Percentiles rank a stretch among this genome's conserved stretches.
Conservation (phyloP, 2,113 vertebrate genomes). For the Orthonyx spaldingii region DNA sequence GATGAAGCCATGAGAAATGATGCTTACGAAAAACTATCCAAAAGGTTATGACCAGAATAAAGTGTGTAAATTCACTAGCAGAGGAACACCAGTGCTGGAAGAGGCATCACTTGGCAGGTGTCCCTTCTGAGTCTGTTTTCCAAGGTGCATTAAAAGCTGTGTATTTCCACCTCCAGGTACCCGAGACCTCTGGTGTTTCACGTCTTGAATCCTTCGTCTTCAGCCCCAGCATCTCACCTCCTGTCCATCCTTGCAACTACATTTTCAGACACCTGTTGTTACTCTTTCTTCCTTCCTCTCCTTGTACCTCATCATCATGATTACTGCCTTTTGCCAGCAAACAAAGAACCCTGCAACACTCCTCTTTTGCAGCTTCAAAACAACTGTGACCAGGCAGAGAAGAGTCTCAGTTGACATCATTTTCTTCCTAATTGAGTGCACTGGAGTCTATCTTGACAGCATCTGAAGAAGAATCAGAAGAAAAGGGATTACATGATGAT, state of each 20-base stretch:
- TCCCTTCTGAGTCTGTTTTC: neutral
- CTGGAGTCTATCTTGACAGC: conserved; percentile 1
- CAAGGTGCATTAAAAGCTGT: neutral
- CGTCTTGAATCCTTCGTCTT: neutral
- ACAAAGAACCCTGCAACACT: neutral
- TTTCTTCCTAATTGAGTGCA: neutral
- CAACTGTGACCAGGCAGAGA: neutral
- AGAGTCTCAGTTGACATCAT: neutral
- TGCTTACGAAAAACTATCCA: neutral
- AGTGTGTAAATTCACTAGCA: neutral
- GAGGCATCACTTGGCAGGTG: neutral
- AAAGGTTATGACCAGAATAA: neutral
- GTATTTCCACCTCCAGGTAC: neutral
- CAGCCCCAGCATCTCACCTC: neutral
- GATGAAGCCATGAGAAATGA: neutral
- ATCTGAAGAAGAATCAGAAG: conserved; percentile 25
- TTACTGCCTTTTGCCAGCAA: neutral
- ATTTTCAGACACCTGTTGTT: neutral
- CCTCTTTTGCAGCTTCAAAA: neutral
- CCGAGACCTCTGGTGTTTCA: neutral
- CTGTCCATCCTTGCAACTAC: neutral
- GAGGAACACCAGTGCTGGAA: neutral
- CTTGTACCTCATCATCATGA: neutral
- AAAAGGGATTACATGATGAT: conserved; percentile 7
- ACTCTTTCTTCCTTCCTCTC: neutral